Conservation (phyloP, 2,113 vertebrate species). For the Acanthisitta chloris region DNA sequence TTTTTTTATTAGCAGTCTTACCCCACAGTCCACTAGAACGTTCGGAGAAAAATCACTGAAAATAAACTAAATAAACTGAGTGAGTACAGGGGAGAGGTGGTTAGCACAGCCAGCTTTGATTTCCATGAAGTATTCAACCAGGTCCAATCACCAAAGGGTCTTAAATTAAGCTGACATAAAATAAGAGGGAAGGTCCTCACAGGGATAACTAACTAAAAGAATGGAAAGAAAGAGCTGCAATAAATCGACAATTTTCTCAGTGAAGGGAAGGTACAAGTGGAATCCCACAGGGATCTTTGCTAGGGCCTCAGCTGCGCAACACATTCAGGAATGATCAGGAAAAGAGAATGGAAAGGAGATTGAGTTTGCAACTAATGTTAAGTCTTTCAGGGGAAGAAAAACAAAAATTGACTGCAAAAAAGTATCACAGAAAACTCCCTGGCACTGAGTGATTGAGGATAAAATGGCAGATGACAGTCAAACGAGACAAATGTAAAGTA, state of each 20-base stretch:
- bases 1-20: not conserved
- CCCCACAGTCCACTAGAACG: not conserved
- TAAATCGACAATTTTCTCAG: constrained; percentile 13
- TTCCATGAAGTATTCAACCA: not conserved
- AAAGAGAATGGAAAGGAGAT: not conserved
- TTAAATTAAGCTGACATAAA: not conserved
- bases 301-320: not conserved
- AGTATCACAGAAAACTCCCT: not conserved
- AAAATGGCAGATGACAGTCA: not conserved
- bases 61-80: not conserved
- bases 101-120: not conserved
- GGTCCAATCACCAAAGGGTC: not conserved
- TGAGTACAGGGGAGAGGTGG: not conserved
- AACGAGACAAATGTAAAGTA: not conserved
- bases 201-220: not conserved
- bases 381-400: not conserved
- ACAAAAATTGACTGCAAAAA: not conserved
- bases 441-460: not conserved
- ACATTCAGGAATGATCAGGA: not conserved
- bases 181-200: not conserved
- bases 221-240: not conserved
- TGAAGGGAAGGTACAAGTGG: not conserved
- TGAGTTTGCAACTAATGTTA: not conserved
- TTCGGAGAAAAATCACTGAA: not conserved
- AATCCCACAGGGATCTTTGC: not conserved